Percentiles rank a stretch among this genome's conserved stretches.
Evolutionary conservation across 1,140 invertebrate species (phyloP).

Genomic region (Cyclina sinensis): DNA sequence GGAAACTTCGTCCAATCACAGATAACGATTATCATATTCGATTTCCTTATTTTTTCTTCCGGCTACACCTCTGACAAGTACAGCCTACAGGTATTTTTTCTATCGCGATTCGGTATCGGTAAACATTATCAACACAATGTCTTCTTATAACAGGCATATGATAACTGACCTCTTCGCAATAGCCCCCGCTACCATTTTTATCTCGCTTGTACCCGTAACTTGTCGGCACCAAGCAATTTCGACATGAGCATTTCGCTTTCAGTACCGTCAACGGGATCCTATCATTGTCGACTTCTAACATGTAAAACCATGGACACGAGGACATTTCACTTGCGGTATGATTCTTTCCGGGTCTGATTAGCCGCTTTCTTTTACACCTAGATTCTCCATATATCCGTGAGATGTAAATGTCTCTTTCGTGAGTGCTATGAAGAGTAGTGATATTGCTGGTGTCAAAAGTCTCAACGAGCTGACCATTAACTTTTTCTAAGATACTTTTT

Average conservation of each 20-base stretch:
- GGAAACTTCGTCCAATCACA: too few relatives aligned
- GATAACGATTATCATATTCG: neutral
- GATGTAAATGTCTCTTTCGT: neutral
- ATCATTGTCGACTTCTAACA: slow-evolving; percentile 6
- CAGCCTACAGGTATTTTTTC: slow-evolving; percentile 29
- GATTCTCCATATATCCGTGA: neutral
- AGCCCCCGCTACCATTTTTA: neutral
- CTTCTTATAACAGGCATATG: slow-evolving; percentile 33
- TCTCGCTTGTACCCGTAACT: neutral
- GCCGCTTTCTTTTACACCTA: neutral
- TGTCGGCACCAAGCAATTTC: neutral
- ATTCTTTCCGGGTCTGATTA: neutral
- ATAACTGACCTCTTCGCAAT: slow-evolving; percentile 18
- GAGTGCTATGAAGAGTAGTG: neutral
- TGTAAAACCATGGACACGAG: slow-evolving; percentile 46
- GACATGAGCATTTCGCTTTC: slow-evolving; percentile 26
- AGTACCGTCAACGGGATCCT: slow-evolving; percentile 5
- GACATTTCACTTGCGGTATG: neutral
- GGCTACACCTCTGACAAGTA: slow-evolving; percentile 19
- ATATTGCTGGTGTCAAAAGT: neutral
- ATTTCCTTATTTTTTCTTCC: slow-evolving; percentile 4
- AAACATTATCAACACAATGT: neutral
- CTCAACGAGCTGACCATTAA: neutral
- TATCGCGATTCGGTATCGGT: neutral
- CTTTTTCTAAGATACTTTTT: neutral